Conservation (phyloP, 23 tunicate species). For the Trididemnum nubilum region DNA sequence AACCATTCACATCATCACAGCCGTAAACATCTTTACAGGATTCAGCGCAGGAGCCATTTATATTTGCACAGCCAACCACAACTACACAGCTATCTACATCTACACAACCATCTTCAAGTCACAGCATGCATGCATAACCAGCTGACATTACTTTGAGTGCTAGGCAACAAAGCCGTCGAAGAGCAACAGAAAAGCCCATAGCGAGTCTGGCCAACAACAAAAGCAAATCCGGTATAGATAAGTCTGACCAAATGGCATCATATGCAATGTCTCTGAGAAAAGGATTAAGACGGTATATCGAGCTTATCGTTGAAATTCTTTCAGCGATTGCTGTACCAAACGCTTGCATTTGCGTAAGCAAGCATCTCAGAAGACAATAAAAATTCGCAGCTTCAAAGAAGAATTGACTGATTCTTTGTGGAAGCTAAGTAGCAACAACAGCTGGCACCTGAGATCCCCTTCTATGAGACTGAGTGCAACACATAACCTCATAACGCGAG, state of each 20-base stretch:
- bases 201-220: constrained; percentile 25
- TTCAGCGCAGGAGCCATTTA: too few relatives aligned
- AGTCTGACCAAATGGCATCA: constrained; percentile 40
- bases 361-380: too few relatives aligned
- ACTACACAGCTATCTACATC: constrained; percentile 1
- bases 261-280: constrained; percentile 33
- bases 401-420: constrained; percentile 21
- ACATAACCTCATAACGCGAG: constrained; percentile 18
- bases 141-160: constrained; percentile 18
- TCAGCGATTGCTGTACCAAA: constrained; percentile 27
- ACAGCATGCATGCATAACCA: background rate
- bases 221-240: constrained; percentile 34
- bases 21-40: too few relatives aligned
- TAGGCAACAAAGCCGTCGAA: constrained; percentile 22
- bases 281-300: constrained; percentile 34
- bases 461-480: constrained; percentile 8
- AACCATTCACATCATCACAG: constrained; percentile 10
- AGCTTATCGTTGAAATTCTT: constrained; percentile 18
- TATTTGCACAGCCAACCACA: too few relatives aligned
- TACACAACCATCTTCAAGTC: constrained; percentile 25
- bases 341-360: constrained; percentile 20
- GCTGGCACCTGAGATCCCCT: constrained; percentile 10
- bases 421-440: constrained; percentile 29
- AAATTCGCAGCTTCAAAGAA: constrained; percentile 32
- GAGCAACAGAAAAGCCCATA: constrained; percentile 39